Conservation (phyloP, 2,888 invertebrate species). For the Drosophila koepferae region DNA sequence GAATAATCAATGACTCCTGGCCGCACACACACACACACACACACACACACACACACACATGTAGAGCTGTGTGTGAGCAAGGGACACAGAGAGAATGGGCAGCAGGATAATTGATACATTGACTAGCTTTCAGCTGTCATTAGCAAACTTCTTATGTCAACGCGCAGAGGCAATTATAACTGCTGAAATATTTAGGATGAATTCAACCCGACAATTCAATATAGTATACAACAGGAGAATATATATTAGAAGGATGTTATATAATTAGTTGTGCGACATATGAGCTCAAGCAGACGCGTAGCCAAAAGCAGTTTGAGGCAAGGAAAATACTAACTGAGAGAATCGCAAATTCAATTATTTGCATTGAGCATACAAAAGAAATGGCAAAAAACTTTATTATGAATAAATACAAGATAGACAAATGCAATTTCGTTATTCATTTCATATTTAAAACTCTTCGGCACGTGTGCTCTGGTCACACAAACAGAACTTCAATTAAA, state of each 20-base stretch:
- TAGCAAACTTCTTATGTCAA: slow-evolving; percentile 34
- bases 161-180: slow-evolving; percentile 59
- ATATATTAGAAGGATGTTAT: neutral
- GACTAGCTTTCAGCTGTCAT: slow-evolving; percentile 19
- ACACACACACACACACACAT: neutral
- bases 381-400: neutral
- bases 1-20: slow-evolving; percentile 65
- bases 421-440: too few relatives aligned
- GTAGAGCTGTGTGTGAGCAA: neutral
- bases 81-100: neutral
- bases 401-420: neutral
- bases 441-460: neutral
- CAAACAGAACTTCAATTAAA: neutral
- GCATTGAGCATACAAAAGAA: neutral
- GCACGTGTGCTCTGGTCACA: too few relatives aligned
- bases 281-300: neutral
- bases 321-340: neutral
- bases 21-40: slow-evolving; percentile 4
- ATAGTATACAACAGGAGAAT: neutral
- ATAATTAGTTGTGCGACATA: neutral
- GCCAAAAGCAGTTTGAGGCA: neutral
- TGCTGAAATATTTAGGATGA: slow-evolving; percentile 60
- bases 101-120: slow-evolving; percentile 5
- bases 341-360: too few relatives aligned
- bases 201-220: slow-evolving; percentile 22